A percentile compares a stretch with the other conserved stretches of the same genome.
These are phyloP conservation scores for Chalcosyrphus nemorum DNA, from an alignment of 2,888 invertebrate genomes.

Conservation along the genomic window DNA sequence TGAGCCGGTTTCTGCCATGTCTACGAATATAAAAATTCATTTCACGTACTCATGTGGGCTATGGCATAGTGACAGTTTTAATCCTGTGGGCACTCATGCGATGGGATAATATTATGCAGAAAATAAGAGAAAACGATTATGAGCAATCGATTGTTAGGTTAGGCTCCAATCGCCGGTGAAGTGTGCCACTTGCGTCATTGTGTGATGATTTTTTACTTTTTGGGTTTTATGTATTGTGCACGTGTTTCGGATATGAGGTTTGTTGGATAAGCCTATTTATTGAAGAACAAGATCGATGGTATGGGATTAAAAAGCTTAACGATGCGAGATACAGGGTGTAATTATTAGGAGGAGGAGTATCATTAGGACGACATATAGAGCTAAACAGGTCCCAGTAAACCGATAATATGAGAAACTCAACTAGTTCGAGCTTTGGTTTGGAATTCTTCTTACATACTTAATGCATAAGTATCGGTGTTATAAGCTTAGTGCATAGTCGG, in stretches of 20 bases:
- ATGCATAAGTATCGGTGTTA: no score
- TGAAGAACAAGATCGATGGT: no score
- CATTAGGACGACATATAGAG: no score
- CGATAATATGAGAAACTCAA: no score
- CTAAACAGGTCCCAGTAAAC: no score
- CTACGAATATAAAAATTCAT: background rate
- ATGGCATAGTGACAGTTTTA: background rate
- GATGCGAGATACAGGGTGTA: no score
- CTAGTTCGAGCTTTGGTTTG: no score
- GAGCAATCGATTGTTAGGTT: background rate
- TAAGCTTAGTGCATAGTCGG: no score
- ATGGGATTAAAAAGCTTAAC: no score
- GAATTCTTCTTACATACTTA: no score
- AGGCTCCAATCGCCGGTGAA: background rate
- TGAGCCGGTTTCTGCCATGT: background rate
- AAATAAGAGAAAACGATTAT: background rate
- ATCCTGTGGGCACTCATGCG: background rate
- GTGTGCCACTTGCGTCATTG: background rate
- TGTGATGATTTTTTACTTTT: slow-evolving; percentile 2
- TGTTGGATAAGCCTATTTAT: background rate
- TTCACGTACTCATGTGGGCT: background rate
- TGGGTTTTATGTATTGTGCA: background rate
- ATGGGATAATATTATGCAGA: background rate
- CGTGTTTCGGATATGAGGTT: background rate
- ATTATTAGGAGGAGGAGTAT: no score